Percentiles rank a stretch among this genome's conserved stretches.
These are phyloP conservation scores for Cyaniris semiargus DNA, from an alignment of 2,888 invertebrate genomes.

Conservation along the genomic window DNA sequence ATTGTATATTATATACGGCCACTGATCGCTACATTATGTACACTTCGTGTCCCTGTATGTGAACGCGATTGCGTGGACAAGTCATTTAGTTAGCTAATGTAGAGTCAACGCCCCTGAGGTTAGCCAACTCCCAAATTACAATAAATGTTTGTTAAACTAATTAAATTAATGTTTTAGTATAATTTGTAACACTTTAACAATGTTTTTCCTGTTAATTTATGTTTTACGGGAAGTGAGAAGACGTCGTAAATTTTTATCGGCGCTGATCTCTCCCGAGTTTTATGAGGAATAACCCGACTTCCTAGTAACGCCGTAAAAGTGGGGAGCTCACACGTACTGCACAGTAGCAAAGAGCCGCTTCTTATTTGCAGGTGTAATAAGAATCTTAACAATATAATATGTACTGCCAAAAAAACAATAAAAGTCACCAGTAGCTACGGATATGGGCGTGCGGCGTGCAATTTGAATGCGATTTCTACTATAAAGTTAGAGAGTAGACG, in stretches of 20 bases:
- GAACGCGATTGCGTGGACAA: not conserved
- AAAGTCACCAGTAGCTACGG: too few species aligned
- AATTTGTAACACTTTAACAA: not conserved
- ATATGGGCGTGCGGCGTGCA: too few species aligned
- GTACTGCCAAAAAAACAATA: too few species aligned
- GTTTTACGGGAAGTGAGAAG: not conserved
- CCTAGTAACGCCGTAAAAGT: not conserved
- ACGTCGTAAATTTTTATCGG: not conserved
- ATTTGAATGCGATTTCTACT: too few species aligned
- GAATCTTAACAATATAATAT: not conserved
- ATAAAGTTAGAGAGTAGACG: too few species aligned
- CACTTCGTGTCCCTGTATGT: not conserved
- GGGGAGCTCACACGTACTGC: not conserved
- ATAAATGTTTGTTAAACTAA: not conserved
- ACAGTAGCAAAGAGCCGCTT: not conserved
- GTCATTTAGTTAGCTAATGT: not conserved
- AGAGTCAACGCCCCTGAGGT: not conserved
- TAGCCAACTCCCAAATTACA: not conserved
- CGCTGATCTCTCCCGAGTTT: not conserved
- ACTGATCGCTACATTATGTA: not conserved
- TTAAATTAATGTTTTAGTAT: not conserved
- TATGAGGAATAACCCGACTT: not conserved
- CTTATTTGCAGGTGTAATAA: not conserved
- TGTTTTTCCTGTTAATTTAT: not conserved
- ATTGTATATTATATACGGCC: not conserved